These are phyloP conservation scores for Drosophila meridionalis DNA, from an alignment of 2,888 invertebrate species.

Conservation along the genomic window DNA sequence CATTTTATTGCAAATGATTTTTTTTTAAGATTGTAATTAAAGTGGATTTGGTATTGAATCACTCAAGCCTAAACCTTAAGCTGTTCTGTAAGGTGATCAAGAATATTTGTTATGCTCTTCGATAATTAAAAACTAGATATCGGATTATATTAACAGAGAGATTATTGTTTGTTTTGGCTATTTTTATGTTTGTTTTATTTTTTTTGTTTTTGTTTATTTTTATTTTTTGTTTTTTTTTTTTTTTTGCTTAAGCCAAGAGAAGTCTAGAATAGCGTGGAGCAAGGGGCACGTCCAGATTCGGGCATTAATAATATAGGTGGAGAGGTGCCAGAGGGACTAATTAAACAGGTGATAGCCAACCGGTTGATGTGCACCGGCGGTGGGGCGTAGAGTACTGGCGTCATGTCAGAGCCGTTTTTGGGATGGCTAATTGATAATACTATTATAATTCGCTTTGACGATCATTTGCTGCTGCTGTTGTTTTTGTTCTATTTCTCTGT, in stretches of 20 bases:
- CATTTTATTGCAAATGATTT: too few species aligned
- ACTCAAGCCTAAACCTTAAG: background rate
- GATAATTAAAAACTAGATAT: constrained; percentile 21
- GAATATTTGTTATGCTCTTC: background rate
- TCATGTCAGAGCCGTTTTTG: constrained; percentile 15
- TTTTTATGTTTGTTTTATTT: background rate
- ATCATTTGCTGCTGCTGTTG: constrained; percentile 26
- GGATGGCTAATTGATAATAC: constrained; percentile 41
- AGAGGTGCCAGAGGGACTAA: background rate
- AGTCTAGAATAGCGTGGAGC: background rate
- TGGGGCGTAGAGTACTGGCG: constrained; percentile 7
- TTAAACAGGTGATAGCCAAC: constrained; percentile 22
- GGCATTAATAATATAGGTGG: background rate
- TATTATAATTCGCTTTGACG: constrained; percentile 33
- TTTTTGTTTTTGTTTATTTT: too few species aligned
- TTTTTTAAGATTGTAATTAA: background rate
- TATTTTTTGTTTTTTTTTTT: background rate
- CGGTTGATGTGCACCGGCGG: constrained; percentile 19
- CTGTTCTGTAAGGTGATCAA: constrained; percentile 5
- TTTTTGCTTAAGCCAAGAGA: background rate
- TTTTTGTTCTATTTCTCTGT: constrained; percentile 6
- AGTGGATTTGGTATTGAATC: background rate
- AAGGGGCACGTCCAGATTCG: constrained; percentile 14
- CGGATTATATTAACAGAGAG: constrained; percentile 1
- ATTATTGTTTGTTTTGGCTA: constrained; percentile 11